Base-by-base conservation (phyloP, 2,113 vertebrate species). In the Hippocampus abdominalis region DNA sequence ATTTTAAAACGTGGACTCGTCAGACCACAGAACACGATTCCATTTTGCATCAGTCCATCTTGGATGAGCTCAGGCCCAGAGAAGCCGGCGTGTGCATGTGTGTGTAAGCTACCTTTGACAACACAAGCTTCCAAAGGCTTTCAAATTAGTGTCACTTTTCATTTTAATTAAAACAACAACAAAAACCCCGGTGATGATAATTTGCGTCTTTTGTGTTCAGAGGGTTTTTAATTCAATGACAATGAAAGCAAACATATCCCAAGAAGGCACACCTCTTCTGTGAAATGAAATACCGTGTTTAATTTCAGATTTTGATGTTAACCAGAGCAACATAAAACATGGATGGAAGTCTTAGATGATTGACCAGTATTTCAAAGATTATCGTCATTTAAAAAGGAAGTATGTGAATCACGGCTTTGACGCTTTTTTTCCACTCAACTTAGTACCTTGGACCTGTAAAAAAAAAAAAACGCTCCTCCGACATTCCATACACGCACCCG, bases 151-250 rank as follows among this genome's bases (percentile, higher is more conserved):
- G 54, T 64, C 9, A 66, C 51, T 76, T 81, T 78, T 73, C 87
- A 84, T 82, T 77, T 66, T 62, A 68, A 69, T 68, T 64, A 59
- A 73, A 71, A n/a, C n/a, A n/a, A n/a, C n/a, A 77, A 81, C 75
- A 73, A 78, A 72, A 78, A 18, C 70, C 78, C 74, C 81, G 74
- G 81, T 64, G 72, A 86, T 81, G 72, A 36, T 70, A 83, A 81
- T 84, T 75, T 62, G 44, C 72, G 60, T 81, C 66, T 36, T 68
- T 77, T 81, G 68, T 78, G 77, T 80, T 62, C 61, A 32, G 12
- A 74, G 23, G 53, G 9, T 56, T 63, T 88, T 87, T 88, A 87
- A 88, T 86, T 80, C 86, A 84, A 84, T 68, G 81, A 62, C 36
- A 59, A 84, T 83, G 79, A 70, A 72, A 77, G 66, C 29, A 78